These are phyloP conservation scores for Trematocara nigrifrons DNA, from an alignment of 2,113 vertebrate species.

Conservation along the genomic window DNA sequence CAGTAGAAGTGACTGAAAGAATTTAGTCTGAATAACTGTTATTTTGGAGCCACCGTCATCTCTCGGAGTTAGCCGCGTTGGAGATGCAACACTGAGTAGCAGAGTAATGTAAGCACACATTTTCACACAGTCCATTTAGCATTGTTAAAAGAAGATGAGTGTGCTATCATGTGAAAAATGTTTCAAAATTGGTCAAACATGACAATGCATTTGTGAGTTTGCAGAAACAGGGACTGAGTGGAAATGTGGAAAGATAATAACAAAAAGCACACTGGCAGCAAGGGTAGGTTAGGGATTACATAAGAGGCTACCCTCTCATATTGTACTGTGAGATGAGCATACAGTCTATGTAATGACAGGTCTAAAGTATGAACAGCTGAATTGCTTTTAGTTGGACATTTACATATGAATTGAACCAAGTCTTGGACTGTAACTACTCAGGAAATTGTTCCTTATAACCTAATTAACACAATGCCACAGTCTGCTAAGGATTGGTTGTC, in stretches of 20 bases:
- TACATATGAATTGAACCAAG: background rate
- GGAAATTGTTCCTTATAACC: background rate
- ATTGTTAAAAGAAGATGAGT: background rate
- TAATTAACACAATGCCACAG: background rate
- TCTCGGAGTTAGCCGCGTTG: background rate
- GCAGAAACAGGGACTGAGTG: background rate
- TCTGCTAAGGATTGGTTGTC: background rate
- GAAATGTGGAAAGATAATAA: background rate
- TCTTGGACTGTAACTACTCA: background rate
- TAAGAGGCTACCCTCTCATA: background rate
- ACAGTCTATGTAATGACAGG: background rate
- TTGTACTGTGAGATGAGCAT: background rate
- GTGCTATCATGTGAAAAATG: background rate
- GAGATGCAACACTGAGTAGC: background rate
- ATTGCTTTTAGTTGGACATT: background rate
- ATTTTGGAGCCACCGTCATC: constrained; percentile 35
- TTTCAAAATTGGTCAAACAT: background rate
- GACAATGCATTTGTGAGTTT: background rate
- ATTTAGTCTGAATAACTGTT: constrained; percentile 48
- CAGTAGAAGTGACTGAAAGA: constrained; percentile 39
- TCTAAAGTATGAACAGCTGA: background rate
- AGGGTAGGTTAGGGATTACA: background rate
- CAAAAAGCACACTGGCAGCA: background rate
- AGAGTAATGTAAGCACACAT: background rate
- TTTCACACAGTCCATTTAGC: background rate